phyloP scores from a whole-genome alignment of 2,888 invertebrate genomes.

The Epirrhoe alternata region DNA sequence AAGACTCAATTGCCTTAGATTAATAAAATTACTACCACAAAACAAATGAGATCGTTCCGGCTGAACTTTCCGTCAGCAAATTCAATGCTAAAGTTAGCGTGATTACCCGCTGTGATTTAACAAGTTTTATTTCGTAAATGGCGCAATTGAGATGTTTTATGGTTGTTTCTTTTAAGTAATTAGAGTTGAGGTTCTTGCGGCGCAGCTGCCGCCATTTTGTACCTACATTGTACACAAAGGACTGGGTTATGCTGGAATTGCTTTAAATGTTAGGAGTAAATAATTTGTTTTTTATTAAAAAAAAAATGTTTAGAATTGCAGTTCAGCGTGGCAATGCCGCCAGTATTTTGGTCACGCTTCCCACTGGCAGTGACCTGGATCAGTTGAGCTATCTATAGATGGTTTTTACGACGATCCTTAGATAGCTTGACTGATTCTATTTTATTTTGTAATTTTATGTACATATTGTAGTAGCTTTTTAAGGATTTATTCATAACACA shows the following conservation, averaged over 20 bases:
- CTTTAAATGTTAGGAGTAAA: not conserved
- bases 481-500: too few species aligned
- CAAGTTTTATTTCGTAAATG: conserved; percentile 40
- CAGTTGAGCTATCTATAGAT: too few species aligned
- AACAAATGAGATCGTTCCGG: conserved; percentile 30
- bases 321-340: too few species aligned
- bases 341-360: too few species aligned
- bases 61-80: conserved; percentile 31
- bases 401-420: too few species aligned
- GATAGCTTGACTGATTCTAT: too few species aligned
- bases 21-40: conserved; percentile 5
- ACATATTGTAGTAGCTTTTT: too few species aligned
- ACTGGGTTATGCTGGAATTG: not conserved
- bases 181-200: conserved; percentile 29
- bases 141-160: conserved; percentile 42
- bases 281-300: too few species aligned
- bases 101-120: conserved; percentile 39
- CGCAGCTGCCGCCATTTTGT: conserved; percentile 26
- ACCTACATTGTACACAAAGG: conserved; percentile 1
- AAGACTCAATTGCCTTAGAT: too few species aligned
- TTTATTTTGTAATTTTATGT: too few species aligned
- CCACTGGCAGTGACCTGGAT: too few species aligned
- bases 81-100: conserved; percentile 32
- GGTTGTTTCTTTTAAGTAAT: conserved; percentile 42
- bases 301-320: too few species aligned